Percentiles rank a stretch among this genome's conserved stretches.
Evolutionary conservation across 2,888 invertebrate species (phyloP).

Genomic region (Linnaemya vulpina): DNA sequence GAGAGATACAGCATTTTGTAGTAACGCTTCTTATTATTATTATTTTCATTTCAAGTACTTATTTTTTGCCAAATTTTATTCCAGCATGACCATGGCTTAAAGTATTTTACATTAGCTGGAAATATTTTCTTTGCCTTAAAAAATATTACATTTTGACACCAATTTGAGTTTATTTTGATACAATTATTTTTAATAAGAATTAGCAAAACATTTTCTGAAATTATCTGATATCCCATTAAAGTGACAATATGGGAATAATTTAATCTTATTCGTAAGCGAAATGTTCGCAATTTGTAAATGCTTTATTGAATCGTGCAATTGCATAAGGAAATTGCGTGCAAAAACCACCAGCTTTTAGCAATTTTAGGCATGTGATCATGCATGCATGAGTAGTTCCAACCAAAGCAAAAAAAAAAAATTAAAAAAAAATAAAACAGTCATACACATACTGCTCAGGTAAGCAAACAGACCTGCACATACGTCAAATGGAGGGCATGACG

Average conservation of each 20-base stretch:
- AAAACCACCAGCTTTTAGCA: slow-evolving; percentile 55
- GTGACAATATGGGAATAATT: slow-evolving; percentile 1
- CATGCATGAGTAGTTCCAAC: slow-evolving; percentile 21
- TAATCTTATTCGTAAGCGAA: slow-evolving; percentile 21
- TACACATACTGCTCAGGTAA: background rate
- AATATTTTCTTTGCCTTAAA: too few relatives aligned
- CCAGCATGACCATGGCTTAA: too few relatives aligned
- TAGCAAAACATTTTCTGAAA: background rate
- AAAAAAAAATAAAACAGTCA: slow-evolving; percentile 1
- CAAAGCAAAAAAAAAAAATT: background rate
- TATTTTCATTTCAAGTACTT: too few relatives aligned
- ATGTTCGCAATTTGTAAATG: slow-evolving; percentile 57
- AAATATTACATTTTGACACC: background rate
- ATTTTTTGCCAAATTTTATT: too few relatives aligned
- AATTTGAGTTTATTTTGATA: background rate
- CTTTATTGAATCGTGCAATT: slow-evolving; percentile 58
- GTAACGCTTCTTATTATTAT: too few relatives aligned
- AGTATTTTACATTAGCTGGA: too few relatives aligned
- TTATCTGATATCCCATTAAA: background rate
- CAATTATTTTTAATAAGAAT: background rate
- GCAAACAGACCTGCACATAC: background rate
- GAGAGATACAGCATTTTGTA: too few relatives aligned
- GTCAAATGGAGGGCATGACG: background rate
- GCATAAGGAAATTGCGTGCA: slow-evolving; percentile 63
- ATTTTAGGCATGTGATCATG: slow-evolving; percentile 48